phyloP scores from a whole-genome alignment of 2,888 invertebrate genomes.

The Aradus depressus region DNA sequence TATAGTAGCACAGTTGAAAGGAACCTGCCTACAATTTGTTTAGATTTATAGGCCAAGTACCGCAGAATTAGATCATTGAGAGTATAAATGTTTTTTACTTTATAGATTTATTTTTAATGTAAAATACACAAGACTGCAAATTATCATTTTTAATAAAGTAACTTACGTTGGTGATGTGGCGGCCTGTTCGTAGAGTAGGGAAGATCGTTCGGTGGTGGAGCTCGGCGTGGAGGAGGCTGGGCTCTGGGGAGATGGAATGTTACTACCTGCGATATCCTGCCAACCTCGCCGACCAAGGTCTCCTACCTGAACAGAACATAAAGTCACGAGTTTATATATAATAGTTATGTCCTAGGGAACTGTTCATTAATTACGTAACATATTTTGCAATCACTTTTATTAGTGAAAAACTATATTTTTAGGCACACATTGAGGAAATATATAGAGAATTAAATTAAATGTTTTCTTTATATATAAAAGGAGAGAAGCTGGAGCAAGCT shows the following conservation, averaged over 20 bases:
- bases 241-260: conserved; percentile 38
- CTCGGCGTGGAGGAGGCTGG: conserved; percentile 11
- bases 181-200: conserved; percentile 36
- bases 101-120: no score
- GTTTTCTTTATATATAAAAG: background rate
- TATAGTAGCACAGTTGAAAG: no score
- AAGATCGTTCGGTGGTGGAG: conserved; percentile 37
- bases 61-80: no score
- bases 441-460: background rate
- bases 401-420: no score
- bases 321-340: background rate
- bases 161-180: conserved; percentile 11
- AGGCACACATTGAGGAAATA: no score
- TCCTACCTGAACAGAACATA: conserved; percentile 43
- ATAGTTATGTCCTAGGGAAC: no score
- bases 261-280: conserved; percentile 48
- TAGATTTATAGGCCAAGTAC: no score
- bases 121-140: background rate
- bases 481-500: background rate
- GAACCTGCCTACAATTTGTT: no score
- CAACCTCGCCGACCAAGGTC: conserved; percentile 57
- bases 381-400: no score
- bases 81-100: no score
- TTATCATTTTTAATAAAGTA: background rate
- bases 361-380: no score